Evolutionary conservation across 2,113 vertebrate genomes (phyloP).

Genomic region (Uria lomvia): DNA sequence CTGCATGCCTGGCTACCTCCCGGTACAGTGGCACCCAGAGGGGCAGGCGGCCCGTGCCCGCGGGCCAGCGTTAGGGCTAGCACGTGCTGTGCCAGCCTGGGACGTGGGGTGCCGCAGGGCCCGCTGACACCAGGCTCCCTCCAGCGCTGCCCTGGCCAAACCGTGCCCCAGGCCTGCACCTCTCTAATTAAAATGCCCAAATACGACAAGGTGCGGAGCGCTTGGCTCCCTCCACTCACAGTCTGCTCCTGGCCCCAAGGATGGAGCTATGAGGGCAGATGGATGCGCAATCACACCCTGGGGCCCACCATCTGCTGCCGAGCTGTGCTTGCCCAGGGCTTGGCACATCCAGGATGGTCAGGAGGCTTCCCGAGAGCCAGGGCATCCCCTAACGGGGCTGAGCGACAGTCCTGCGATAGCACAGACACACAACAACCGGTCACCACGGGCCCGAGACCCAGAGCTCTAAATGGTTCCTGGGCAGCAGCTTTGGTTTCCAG

Average conservation of each 20-base stretch:
- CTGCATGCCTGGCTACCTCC: background rate
- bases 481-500: background rate
- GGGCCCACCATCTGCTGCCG: background rate
- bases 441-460: accelerated
- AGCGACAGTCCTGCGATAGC: background rate
- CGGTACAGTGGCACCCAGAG: accelerated
- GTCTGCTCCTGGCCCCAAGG: background rate
- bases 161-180: background rate
- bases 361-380: background rate
- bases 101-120: background rate
- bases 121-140: background rate
- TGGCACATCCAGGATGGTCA: background rate
- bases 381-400: background rate
- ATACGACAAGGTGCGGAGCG: accelerated
- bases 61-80: background rate
- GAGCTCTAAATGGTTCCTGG: background rate
- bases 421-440: background rate
- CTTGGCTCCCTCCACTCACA: background rate
- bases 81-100: background rate
- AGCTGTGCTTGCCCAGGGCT: background rate
- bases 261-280: conserved; percentile 7
- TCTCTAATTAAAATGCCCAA: background rate
- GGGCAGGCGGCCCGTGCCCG: background rate
- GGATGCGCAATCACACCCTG: background rate
- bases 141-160: background rate